Conservation (phyloP, 2,797 vertebrate genomes). For the Simalia tracyae region DNA sequence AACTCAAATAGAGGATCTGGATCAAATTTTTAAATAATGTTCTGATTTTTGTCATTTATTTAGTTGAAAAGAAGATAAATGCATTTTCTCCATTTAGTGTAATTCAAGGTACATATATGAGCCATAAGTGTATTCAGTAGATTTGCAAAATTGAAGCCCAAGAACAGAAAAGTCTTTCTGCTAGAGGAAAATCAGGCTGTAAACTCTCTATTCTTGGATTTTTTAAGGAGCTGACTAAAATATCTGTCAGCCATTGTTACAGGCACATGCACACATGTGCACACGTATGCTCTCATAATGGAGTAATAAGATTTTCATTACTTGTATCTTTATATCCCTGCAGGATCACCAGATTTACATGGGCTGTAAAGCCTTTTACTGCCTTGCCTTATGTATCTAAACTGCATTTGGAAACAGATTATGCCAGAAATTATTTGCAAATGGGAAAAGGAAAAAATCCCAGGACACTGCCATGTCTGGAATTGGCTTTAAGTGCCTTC, state of each 20-base stretch:
- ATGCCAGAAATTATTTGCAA: not conserved
- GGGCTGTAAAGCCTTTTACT: not conserved
- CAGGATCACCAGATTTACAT: not conserved
- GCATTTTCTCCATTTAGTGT: not conserved
- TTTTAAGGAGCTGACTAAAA: not conserved
- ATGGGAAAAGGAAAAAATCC: not conserved
- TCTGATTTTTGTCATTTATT: not conserved
- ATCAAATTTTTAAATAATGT: not conserved
- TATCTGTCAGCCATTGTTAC: slow-evolving; percentile 11
- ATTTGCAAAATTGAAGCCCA: not conserved
- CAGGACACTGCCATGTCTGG: not conserved
- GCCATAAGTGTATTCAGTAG: too few relatives aligned
- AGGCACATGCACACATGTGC: not conserved
- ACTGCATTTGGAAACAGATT: not conserved
- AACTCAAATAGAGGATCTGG: not conserved
- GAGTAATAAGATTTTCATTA: not conserved
- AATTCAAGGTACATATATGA: not conserved
- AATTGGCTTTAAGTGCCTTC: not conserved
- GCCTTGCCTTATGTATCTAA: not conserved
- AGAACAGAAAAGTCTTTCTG: not conserved
- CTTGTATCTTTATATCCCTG: not conserved
- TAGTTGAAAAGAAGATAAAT: not conserved
- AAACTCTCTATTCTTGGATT: not conserved
- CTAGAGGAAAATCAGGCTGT: not conserved
- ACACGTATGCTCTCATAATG: not conserved